Conservation (phyloP, 2,797 vertebrate species). For the Lycodopsis pacificus region DNA sequence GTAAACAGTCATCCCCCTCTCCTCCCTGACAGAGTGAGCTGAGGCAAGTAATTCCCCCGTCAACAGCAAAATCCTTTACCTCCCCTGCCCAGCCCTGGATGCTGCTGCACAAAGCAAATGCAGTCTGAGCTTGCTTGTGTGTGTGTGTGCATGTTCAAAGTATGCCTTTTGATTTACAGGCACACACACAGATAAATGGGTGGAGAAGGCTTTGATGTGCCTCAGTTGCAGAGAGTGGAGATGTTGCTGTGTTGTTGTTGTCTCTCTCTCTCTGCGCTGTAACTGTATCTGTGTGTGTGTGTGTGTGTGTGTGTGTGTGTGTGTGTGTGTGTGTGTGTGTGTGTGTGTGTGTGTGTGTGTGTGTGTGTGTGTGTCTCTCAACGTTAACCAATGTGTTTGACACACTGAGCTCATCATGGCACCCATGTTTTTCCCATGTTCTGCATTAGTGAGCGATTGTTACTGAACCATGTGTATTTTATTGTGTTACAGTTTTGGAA, state of each 20-base stretch:
- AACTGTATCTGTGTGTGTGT: not conserved
- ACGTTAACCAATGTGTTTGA: slow-evolving; percentile 60
- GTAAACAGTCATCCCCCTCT: slow-evolving; percentile 72
- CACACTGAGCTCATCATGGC: slow-evolving; percentile 51
- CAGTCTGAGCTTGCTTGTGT: slow-evolving; percentile 28
- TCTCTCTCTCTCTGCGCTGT: slow-evolving; percentile 22
- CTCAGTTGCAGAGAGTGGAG: slow-evolving; percentile 58
- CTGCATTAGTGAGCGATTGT: slow-evolving; percentile 55
- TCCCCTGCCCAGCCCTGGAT: slow-evolving; percentile 57
- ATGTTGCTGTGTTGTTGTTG: slow-evolving; percentile 72
- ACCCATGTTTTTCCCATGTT: slow-evolving; percentile 41
- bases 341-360: not conserved
- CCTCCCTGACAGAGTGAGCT: slow-evolving; percentile 71
- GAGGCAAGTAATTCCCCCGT: slow-evolving; percentile 77
- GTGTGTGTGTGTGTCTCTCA: slow-evolving; percentile 32
- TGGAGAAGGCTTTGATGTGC: slow-evolving; percentile 77
- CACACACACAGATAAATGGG: slow-evolving; percentile 73
- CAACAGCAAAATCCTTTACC: slow-evolving; percentile 73
- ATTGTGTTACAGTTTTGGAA: slow-evolving; percentile 34
- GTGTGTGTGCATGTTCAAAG: slow-evolving; percentile 44
- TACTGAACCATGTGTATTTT: slow-evolving; percentile 41
- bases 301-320: too few relatives aligned
- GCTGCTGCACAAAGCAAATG: slow-evolving; percentile 72
- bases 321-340: not conserved
- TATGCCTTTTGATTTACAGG: slow-evolving; percentile 78